These are phyloP conservation scores for Cliona cf. orientalis DNA, from an alignment of 37 sponge, comb jelly and placozoan genomes.

Conservation along the genomic window DNA sequence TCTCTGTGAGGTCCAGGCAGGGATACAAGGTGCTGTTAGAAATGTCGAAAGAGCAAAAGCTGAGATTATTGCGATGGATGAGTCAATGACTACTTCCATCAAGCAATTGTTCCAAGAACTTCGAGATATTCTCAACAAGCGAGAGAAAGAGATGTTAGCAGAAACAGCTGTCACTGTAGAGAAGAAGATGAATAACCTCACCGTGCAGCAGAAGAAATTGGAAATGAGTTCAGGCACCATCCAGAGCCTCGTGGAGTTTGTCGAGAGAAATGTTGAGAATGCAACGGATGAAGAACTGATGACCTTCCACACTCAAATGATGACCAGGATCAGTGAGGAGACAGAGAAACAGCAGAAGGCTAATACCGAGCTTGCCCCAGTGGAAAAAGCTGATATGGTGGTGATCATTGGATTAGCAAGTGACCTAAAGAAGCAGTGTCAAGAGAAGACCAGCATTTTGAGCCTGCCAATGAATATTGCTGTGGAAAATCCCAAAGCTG, in stretches of 20 bases:
- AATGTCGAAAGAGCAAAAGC: not conserved
- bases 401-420: slow-evolving; percentile 4
- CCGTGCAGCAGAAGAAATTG: slow-evolving; percentile 16
- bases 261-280: slow-evolving; percentile 19
- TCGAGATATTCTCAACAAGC: slow-evolving; percentile 1
- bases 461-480: too few species aligned
- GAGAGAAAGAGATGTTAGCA: slow-evolving; percentile 9
- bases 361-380: not conserved
- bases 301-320: slow-evolving; percentile 14
- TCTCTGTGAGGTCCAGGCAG: slow-evolving; percentile 3
- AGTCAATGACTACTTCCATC: not conserved
- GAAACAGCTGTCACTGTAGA: not conserved
- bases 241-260: slow-evolving; percentile 27
- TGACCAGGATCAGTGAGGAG: slow-evolving; percentile 1
- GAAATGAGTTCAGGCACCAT: not conserved
- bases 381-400: slow-evolving; percentile 12
- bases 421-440: slow-evolving; percentile 12
- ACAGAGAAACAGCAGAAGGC: not conserved
- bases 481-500: too few species aligned
- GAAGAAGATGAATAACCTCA: slow-evolving; percentile 15
- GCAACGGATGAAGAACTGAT: slow-evolving; percentile 31
- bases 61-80: not conserved
- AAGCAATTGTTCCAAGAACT: slow-evolving; percentile 23
- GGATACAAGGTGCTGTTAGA: not conserved
- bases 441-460: slow-evolving; percentile 9